These are phyloP conservation scores for Tetranychus piercei DNA, from an alignment of 2,888 invertebrate genomes.

Conservation along the genomic window DNA sequence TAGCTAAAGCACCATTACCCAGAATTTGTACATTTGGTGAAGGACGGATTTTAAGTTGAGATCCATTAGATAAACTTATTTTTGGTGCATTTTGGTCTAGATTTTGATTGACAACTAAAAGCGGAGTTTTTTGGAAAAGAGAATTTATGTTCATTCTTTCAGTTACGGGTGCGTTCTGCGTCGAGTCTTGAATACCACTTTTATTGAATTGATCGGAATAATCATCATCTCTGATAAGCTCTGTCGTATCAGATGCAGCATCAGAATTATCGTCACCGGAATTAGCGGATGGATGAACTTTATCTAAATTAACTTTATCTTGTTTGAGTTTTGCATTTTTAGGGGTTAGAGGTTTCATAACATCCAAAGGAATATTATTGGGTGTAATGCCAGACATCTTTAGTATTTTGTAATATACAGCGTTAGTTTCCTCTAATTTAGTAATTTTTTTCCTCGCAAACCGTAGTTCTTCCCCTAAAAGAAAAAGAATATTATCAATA, in stretches of 20 bases:
- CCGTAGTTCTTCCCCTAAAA: background rate
- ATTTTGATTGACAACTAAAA: conserved; percentile 7
- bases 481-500: background rate
- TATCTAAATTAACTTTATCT: background rate
- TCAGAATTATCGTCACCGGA: background rate
- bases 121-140: background rate
- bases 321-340: background rate
- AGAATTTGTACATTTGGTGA: conserved; percentile 2
- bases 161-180: background rate
- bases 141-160: background rate
- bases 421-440: conserved; percentile 29
- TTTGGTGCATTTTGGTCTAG: conserved; percentile 5
- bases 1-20: background rate
- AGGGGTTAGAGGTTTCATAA: conserved; percentile 8
- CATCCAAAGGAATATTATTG: conserved; percentile 14
- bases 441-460: background rate
- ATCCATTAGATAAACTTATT: background rate
- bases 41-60: conserved; percentile 9
- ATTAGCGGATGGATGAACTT: background rate
- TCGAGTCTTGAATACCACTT: background rate
- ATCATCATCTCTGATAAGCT: background rate
- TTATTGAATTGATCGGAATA: background rate
- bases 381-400: conserved; percentile 29
- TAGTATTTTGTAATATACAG: conserved; percentile 29
- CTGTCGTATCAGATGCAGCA: background rate